Conservation (phyloP, 2,888 invertebrate species). For the Willowsia nigromaculata region DNA sequence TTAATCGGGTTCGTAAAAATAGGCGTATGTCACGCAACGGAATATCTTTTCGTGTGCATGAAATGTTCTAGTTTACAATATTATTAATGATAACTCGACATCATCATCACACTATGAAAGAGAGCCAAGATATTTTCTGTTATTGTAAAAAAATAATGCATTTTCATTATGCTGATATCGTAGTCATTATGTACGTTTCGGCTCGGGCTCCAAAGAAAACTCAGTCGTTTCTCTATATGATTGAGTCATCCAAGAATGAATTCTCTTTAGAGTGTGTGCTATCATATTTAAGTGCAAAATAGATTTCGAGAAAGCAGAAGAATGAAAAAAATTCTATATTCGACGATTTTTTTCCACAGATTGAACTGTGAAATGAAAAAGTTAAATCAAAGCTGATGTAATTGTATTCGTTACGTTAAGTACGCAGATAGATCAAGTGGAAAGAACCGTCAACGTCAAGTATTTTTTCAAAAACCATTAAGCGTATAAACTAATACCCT, state of each 20-base stretch:
- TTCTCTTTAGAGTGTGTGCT: not conserved
- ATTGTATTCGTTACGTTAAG: constrained; percentile 27
- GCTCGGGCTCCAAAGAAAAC: not conserved
- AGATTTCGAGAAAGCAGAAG: constrained; percentile 2
- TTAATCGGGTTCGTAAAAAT: constrained; percentile 31
- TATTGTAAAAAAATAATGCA: not conserved
- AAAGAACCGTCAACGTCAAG: constrained; percentile 46
- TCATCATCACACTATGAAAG: constrained; percentile 2
- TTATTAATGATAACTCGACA: constrained; percentile 29
- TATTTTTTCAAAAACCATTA: constrained; percentile 44
- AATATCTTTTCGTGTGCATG: not conserved
- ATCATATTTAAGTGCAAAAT: constrained; percentile 1
- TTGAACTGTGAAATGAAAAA: not conserved
- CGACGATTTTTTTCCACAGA: not conserved
- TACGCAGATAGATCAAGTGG: constrained; percentile 44
- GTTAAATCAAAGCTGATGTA: constrained; percentile 24
- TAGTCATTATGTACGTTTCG: not conserved
- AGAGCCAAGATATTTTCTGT: constrained; percentile 42
- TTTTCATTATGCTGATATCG: not conserved
- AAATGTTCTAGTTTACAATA: constrained; percentile 29
- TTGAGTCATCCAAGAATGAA: not conserved
- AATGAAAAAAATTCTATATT: not conserved
- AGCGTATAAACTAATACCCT: not conserved
- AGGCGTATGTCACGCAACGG: constrained; percentile 66
- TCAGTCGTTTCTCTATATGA: not conserved